Base-by-base conservation (phyloP, 2,113 vertebrate species). In the Cyprinodon tularosa region DNA sequence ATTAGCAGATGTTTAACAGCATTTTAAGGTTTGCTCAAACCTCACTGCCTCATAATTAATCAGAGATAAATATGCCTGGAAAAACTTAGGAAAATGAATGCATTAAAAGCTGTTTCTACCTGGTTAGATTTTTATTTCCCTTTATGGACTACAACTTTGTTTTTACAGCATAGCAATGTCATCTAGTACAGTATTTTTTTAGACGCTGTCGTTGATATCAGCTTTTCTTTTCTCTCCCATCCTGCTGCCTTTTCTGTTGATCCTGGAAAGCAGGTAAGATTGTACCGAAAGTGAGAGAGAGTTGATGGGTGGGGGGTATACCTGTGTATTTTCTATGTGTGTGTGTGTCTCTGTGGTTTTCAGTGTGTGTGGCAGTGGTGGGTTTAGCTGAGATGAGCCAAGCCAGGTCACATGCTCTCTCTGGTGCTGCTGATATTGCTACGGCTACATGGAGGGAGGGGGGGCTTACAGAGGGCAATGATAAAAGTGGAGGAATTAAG, bases 351-450 rank as follows among this genome's bases (percentile, higher is more conserved):
- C n/a, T 48, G 68, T 12, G 6, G 63, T 15, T 60, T 37, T 36
- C 40, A 38, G 47, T 72, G 81, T 72, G 87, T 78, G 86, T 77
- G 79, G 64, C 42, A 66, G 77, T 72, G 78, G 76, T 77, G 78
- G 81, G 81, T 86, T 93, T 88, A 89, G 87, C 86, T 60, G 82
- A 88, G 88, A 93, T 84, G 91, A 91, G 87, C 89, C 86, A 88
- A 91, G 89, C 84, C 76, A 60, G 88, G 89, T 92, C 89, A 86
- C 84, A 85, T 84, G 81, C 62, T 68, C 79, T 88, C 78, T 92
- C 84, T 91, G 90, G 77, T 80, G 76, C 81, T 77, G 81, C 89
- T 92, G 89, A 91, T 92, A 92, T 91, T 92, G 84, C 86, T 90
- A 80, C 20, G 48, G 79, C 83, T 76, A 70, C 84, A 85, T 68